Percentiles rank a stretch among this genome's conserved stretches.
Conservation (phyloP, 2,113 vertebrate species). For the Pedionomus torquatus region DNA sequence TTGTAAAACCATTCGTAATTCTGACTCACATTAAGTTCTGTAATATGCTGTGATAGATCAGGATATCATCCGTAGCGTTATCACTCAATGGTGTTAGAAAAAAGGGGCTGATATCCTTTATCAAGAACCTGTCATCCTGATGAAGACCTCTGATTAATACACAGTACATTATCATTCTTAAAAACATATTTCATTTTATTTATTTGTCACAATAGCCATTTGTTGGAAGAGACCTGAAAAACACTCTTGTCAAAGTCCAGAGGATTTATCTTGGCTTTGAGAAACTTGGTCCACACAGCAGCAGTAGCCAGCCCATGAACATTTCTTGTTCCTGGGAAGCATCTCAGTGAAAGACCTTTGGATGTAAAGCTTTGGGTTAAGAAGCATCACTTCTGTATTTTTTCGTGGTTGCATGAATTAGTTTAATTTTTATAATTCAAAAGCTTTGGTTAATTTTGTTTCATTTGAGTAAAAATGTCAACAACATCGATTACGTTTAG, state of each 20-base stretch:
- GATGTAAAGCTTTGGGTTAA: neutral
- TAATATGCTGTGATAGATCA: neutral
- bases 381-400: neutral
- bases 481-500: neutral
- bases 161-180: neutral
- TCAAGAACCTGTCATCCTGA: neutral
- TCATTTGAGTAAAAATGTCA: neutral
- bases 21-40: neutral
- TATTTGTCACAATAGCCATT: neutral
- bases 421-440: neutral
- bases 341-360: neutral
- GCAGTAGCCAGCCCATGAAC: neutral
- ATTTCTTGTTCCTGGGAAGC: neutral
- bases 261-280: neutral
- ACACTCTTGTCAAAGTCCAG: neutral
- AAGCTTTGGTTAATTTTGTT: neutral
- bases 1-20: neutral
- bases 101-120: neutral
- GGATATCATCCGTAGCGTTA: neutral
- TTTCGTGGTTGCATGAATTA: neutral
- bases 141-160: neutral
- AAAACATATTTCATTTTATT: neutral
- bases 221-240: neutral
- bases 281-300: neutral
- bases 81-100: neutral